Evolutionary conservation across 2,888 invertebrate genomes (phyloP), one percentile per base, ranked within the genome.

Genomic region (Auanema freiburgensis): DNA sequence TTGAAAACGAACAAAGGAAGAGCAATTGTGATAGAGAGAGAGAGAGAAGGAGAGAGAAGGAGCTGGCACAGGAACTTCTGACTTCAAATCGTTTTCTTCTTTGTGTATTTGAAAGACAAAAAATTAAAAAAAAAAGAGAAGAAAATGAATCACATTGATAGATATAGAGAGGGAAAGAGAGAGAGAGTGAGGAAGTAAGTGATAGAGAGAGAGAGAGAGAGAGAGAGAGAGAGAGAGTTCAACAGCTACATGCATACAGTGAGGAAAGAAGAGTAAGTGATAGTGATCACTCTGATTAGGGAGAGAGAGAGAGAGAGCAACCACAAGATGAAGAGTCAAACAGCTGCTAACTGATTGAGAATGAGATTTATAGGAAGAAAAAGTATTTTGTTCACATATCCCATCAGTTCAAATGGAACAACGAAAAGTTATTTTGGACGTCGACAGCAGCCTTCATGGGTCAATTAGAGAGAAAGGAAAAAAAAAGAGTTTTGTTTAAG

Each of bases 81-180:
- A 46, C 21, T 16, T 3, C 3, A 46, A 46, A 10, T 46, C 46
- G 10, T 46, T 3, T 43, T 12, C 43, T 43, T 46, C 21, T 46
- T 46, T 46, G 21, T 46, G 46, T 10, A 21, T 46, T 46, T 46
- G 41, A 6, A 8, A 56, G 56, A 33, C n/a, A 56, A 23, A 56
- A 18, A 56, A 42, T 41, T 14, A 5, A 16, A 56, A n/a, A 18
- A 52, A 52, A 24, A 52, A 24, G 24, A 23, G 23, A 33, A 5
- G 33, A 33, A 33, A 33, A n/a, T 21, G 23, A 52, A 23, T n/a
- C 16, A 23, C 18, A 10, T 18, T n/a, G 4, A 21, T 18, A 23
- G 25, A 24, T 2, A 23, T 2, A 24, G 24, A 52, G 55, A 55
- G 40, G 25, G 55, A 55, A n/a, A 25, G 55, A 25, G 21, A 55